A percentile compares a stretch with the other conserved stretches of the same genome.
Conservation (phyloP, 2,797 vertebrate genomes). For the Synaphobranchus kaupii region DNA sequence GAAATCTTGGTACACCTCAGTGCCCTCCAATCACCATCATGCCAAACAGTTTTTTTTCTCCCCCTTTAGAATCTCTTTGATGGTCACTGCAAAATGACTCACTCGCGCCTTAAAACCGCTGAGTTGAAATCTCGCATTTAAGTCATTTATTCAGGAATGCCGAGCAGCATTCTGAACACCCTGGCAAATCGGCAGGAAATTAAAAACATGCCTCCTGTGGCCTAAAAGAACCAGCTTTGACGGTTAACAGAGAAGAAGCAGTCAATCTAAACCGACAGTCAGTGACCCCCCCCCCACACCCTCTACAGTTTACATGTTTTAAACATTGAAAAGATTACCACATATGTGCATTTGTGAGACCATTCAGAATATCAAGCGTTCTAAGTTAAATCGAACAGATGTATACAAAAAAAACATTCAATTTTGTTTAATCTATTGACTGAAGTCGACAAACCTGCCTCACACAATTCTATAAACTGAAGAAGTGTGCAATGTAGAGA, state of each 20-base stretch:
- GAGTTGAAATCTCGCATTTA: not conserved
- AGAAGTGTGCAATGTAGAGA: not conserved
- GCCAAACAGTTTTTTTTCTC: not conserved
- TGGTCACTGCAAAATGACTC: slow-evolving; percentile 9
- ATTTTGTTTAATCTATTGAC: not conserved
- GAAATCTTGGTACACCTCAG: not conserved
- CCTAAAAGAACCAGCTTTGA: not conserved
- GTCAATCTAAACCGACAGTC: not conserved
- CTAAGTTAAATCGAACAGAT: not conserved
- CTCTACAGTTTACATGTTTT: not conserved
- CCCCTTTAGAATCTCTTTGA: not conserved
- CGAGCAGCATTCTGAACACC: not conserved
- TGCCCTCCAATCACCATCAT: not conserved
- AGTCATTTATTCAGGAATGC: not conserved
- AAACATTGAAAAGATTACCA: not conserved
- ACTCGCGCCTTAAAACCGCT: not conserved
- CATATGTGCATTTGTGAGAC: not conserved
- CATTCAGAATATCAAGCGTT: not conserved
- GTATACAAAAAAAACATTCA: not conserved
- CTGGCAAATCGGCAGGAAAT: slow-evolving; percentile 12
- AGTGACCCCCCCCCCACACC: not conserved
- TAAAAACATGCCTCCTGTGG: not conserved
- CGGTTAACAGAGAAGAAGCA: not conserved
- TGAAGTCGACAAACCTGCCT: not conserved
- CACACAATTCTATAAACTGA: not conserved